phyloP scores from a whole-genome alignment of 2,797 vertebrate species.

The Lagorchestes hirsutus region DNA sequence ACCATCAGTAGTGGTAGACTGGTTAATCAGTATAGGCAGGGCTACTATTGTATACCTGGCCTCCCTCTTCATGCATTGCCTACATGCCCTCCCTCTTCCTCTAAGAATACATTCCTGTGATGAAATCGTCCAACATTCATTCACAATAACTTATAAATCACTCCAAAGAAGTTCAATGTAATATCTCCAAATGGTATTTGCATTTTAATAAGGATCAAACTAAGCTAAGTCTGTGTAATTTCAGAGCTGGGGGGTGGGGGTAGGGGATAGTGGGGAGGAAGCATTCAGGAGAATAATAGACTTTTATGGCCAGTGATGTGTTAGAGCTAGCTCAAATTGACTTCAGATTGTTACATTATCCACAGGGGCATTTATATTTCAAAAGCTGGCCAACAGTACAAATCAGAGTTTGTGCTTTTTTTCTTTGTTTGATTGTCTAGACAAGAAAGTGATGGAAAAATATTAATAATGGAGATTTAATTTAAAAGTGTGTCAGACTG shows the following conservation, averaged over 20 bases:
- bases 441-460: neutral
- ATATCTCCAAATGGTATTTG: constrained; percentile 20
- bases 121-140: neutral
- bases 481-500: neutral
- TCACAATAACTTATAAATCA: neutral
- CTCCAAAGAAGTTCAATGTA: neutral
- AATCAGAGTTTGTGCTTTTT: neutral
- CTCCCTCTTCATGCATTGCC: neutral
- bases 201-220: constrained; percentile 44
- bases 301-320: neutral
- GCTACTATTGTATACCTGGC: neutral
- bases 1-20: neutral
- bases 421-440: neutral
- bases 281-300: neutral
- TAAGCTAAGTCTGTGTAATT: constrained; percentile 37
- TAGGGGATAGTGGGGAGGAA: neutral
- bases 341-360: neutral
- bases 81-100: neutral
- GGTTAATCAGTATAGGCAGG: constrained; percentile 22
- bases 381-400: neutral
- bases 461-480: neutral
- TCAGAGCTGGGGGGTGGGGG: neutral
- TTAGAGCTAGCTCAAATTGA: neutral
- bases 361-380: neutral
- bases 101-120: neutral